Percentiles rank a stretch among this genome's conserved stretches.
These are phyloP conservation scores for Trichomycterus rosablanca DNA, from an alignment of 2,113 vertebrate genomes.

Conservation along the genomic window DNA sequence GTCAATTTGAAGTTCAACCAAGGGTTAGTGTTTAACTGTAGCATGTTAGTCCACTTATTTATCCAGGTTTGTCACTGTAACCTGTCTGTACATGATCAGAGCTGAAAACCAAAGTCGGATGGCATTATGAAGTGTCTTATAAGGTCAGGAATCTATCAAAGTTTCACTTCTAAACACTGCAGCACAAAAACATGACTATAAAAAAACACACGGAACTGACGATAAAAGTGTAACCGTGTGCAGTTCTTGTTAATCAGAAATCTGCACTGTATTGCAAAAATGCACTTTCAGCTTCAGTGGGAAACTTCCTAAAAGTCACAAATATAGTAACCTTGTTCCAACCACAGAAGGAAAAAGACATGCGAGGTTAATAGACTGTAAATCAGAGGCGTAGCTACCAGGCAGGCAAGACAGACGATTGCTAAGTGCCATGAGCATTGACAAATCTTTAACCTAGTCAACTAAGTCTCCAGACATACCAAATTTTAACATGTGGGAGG, in stretches of 20 bases:
- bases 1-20: too few species aligned
- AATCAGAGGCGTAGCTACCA: background rate
- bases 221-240: background rate
- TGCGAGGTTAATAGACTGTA: conserved; percentile 1
- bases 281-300: conserved; percentile 17
- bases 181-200: background rate
- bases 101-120: background rate
- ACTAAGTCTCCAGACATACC: too few species aligned
- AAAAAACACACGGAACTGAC: conserved; percentile 4
- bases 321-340: conserved; percentile 26
- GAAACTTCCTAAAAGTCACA: conserved; percentile 38
- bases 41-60: too few species aligned
- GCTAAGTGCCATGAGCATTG: too few species aligned
- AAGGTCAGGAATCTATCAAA: conserved; percentile 7
- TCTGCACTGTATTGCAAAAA: conserved; percentile 3
- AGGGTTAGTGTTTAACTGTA: too few species aligned
- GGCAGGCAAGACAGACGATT: background rate
- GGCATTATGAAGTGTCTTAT: conserved; percentile 6
- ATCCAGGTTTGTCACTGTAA: too few species aligned
- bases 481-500: too few species aligned
- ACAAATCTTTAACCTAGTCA: too few species aligned
- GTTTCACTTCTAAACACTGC: conserved; percentile 20
- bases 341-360: conserved; percentile 18
- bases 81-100: too few species aligned
- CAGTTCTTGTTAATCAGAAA: conserved; percentile 5